A percentile compares a stretch with the other conserved stretches of the same genome.
These are phyloP conservation scores for Heteronetta atricapilla DNA, from an alignment of 2,113 vertebrate species.

Conservation along the genomic window DNA sequence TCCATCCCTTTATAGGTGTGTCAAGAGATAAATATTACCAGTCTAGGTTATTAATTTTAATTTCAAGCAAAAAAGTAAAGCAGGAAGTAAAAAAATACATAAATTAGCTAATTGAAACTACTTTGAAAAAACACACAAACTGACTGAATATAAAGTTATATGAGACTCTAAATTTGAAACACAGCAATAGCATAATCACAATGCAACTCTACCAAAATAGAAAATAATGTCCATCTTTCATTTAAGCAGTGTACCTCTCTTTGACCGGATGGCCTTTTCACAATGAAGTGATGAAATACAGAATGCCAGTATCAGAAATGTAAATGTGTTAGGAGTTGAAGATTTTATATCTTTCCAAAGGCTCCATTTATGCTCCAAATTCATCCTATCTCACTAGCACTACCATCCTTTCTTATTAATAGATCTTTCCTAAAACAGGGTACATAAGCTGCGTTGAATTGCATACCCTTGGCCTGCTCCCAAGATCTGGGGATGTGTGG, in stretches of 20 bases:
- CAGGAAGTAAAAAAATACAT: not conserved
- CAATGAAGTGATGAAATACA: not conserved
- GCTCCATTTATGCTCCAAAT: not conserved
- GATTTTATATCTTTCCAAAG: not conserved
- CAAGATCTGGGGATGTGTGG: not conserved
- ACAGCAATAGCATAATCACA: not conserved
- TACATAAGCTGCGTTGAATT: not conserved
- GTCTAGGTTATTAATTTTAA: not conserved
- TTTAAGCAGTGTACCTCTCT: not conserved
- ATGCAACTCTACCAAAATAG: not conserved
- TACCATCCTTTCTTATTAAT: not conserved
- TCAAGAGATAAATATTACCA: not conserved
- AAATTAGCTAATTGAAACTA: not conserved
- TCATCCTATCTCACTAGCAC: not conserved
- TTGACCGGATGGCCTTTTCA: not conserved
- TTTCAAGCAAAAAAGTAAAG: not conserved
- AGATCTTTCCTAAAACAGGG: not conserved
- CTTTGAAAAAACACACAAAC: not conserved
- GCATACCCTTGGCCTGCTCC: not conserved
- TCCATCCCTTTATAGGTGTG: not conserved
- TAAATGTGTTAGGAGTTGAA: not conserved
- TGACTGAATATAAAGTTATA: not conserved
- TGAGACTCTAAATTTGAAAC: not conserved
- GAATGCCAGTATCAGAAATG: not conserved
- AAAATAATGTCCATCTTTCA: not conserved